Conservation (phyloP, 2,888 invertebrate genomes). For the Tethea ocularis region DNA sequence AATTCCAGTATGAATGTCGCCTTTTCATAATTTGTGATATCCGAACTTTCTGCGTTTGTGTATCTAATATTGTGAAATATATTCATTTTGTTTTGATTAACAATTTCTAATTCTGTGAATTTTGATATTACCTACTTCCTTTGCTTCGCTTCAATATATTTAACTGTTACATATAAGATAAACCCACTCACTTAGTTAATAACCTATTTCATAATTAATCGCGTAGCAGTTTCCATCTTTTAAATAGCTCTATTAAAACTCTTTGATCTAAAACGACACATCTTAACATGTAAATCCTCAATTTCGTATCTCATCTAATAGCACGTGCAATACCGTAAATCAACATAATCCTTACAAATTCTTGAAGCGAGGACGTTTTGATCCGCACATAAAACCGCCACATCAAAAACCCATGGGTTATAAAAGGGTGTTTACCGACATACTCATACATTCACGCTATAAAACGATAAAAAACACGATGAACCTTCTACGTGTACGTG, state of each 20-base stretch:
- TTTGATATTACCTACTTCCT: too few relatives aligned
- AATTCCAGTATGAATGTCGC: constrained; percentile 63
- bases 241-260: neutral
- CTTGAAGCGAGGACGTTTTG: constrained; percentile 13
- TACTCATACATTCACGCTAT: constrained; percentile 20
- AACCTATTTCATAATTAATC: neutral
- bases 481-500: constrained; percentile 8
- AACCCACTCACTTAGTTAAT: neutral
- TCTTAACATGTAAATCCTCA: neutral
- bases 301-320: constrained; percentile 7
- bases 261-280: neutral
- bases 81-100: constrained; percentile 28
- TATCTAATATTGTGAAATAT: constrained; percentile 58
- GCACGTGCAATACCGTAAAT: constrained; percentile 9
- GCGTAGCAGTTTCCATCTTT: neutral
- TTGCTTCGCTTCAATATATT: neutral
- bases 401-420: constrained; percentile 20
- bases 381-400: constrained; percentile 22
- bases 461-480: constrained; percentile 22
- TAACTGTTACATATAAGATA: neutral
- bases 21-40: constrained; percentile 68
- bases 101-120: neutral
- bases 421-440: constrained; percentile 30
- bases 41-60: constrained; percentile 58
- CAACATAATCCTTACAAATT: constrained; percentile 7